Base-by-base conservation (phyloP, 2,113 vertebrate species). In the Perca schrenkii region DNA sequence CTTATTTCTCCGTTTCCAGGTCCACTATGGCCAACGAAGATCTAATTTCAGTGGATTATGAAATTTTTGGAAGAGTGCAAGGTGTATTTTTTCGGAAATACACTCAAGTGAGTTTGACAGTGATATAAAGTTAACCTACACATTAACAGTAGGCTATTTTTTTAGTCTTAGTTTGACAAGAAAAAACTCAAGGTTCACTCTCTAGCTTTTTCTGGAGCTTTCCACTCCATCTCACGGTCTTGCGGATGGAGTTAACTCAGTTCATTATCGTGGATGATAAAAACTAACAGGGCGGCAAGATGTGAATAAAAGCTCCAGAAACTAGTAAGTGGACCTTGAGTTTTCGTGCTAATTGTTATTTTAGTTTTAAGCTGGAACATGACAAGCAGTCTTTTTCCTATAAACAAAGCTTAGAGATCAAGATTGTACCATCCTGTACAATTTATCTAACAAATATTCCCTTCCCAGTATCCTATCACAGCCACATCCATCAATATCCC, bases 21-120 rank as follows among this genome's bases (percentile, higher is more conserved):
- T 56, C 49, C 91, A 77, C 14, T 77, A 99, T 99, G 98, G 96
- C 96, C 43, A 91, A 89, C 67, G 93, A 95, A 75, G 94, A 94
- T 0, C 77, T 98, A 2, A 8, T 98, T 50, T 97, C 97, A 1
- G 95, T 99, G 94, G 97, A 99, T 84, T 99, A 97, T 83, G 97
- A 99, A 88, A 90, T 99, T 80, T 97, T 84, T 90, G 98, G 98
- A 69, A 97, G 90, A 89, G 98, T 99, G 61, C 98, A 99, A 93
- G 97, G 97, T 28, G 97, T 99, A 57, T 99, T 99, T 93, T 99
- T 99, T 90, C 96, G 97, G 72, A 99, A 99, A 92, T 95, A 97
- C 92, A 98, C 98, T 0, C 97, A 99, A 95, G 98, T 98, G 92
- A 79, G 91, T 86, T 57, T 68, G 19, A 68, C 57, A 79, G 31